Percentiles rank a stretch among this genome's conserved stretches.
Evolutionary conservation across 2,888 invertebrate species (phyloP).

Genomic region (Pachydiplax longipennis): DNA sequence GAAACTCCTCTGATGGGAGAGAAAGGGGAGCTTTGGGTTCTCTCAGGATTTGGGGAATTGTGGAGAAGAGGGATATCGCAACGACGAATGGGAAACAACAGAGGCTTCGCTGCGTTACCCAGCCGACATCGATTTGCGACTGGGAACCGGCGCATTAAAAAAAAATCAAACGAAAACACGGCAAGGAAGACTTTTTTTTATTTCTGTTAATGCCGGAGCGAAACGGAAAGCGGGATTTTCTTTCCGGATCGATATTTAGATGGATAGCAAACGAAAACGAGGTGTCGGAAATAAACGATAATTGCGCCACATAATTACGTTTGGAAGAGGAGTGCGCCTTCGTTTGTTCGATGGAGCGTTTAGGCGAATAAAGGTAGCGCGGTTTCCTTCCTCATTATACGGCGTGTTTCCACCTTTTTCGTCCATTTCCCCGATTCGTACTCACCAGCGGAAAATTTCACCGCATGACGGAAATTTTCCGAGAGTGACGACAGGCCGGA

Average conservation of each 20-base stretch:
- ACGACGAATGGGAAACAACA: slow-evolving; percentile 13
- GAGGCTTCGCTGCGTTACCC: neutral
- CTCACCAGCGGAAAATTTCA: too few relatives aligned
- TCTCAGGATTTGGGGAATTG: neutral
- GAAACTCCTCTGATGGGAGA: too few relatives aligned
- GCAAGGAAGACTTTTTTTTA: slow-evolving; percentile 6
- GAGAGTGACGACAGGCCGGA: too few relatives aligned
- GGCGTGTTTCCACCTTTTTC: too few relatives aligned
- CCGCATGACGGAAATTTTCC: too few relatives aligned
- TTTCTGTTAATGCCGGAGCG: slow-evolving; percentile 4
- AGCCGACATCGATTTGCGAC: slow-evolving; percentile 26
- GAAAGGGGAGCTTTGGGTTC: neutral
- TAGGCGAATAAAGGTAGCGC: neutral
- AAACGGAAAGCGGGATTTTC: neutral
- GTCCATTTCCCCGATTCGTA: too few relatives aligned
- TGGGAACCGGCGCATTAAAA: neutral
- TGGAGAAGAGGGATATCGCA: neutral
- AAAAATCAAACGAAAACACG: slow-evolving; percentile 24
- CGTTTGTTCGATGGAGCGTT: neutral
- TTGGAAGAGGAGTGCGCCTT: neutral
- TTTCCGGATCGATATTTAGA: too few relatives aligned
- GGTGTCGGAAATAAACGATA: too few relatives aligned
- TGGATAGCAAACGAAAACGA: too few relatives aligned
- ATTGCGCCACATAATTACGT: neutral
- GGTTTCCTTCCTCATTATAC: too few relatives aligned